A percentile compares a stretch with the other conserved stretches of the same genome.
Evolutionary conservation across 2,797 vertebrate species (phyloP).

Genomic region (Cossypha caffra): DNA sequence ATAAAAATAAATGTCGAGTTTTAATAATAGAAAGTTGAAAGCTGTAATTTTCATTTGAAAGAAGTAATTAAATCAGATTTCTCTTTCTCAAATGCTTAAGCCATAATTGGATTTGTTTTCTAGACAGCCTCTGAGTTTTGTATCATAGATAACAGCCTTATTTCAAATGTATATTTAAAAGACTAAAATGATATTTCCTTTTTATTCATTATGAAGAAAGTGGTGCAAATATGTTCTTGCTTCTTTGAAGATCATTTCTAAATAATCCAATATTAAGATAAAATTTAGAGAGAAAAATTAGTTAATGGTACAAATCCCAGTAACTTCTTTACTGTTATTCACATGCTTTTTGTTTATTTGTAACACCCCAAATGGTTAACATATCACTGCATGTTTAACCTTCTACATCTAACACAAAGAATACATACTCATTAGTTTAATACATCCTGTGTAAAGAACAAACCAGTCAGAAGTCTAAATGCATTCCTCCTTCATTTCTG

Average conservation of each 20-base stretch:
- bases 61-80: conserved; percentile 37
- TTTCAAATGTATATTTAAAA: not conserved
- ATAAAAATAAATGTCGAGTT: conserved; percentile 5
- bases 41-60: conserved; percentile 1
- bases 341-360: not conserved
- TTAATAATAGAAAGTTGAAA: not conserved
- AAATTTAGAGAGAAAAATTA: not conserved
- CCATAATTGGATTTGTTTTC: conserved; percentile 14
- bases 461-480: not conserved
- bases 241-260: not conserved
- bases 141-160: not conserved
- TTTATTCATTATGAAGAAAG: not conserved
- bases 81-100: not conserved
- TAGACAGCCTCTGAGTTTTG: not conserved
- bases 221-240: not conserved
- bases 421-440: not conserved
- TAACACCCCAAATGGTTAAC: not conserved
- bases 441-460: not conserved
- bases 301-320: not conserved
- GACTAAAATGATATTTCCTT: not conserved
- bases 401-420: not conserved
- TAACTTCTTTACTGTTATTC: not conserved
- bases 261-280: not conserved
- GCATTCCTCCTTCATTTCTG: not conserved
- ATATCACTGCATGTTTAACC: not conserved